These are phyloP conservation scores for Lithobates sylvaticus DNA, from an alignment of 2,797 vertebrate species.

Conservation along the genomic window DNA sequence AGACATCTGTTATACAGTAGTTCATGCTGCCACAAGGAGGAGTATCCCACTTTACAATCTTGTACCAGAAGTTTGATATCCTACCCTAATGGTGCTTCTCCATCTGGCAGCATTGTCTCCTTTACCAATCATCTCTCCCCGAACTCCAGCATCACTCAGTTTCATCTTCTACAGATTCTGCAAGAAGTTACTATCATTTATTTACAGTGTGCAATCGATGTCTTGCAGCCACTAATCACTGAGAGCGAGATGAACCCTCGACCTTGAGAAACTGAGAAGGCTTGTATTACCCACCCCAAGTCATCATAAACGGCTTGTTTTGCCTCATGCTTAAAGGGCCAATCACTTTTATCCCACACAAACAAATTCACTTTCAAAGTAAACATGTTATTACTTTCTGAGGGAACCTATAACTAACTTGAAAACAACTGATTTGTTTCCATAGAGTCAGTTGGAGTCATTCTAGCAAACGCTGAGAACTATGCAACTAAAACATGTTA, in stretches of 20 bases:
- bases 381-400: background rate
- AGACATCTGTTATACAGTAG: background rate
- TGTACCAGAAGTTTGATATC: background rate
- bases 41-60: background rate
- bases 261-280: constrained; percentile 46
- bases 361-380: constrained; percentile 16
- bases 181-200: constrained; percentile 48
- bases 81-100: constrained; percentile 12
- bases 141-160: constrained; percentile 36
- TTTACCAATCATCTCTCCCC: constrained; percentile 46
- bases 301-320: constrained; percentile 29
- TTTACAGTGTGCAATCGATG: constrained; percentile 50
- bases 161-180: constrained; percentile 35
- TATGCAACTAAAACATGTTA: no score
- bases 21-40: background rate
- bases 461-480: no score
- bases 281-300: constrained; percentile 36
- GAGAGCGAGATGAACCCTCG: constrained; percentile 38
- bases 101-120: background rate
- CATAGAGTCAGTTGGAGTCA: background rate
- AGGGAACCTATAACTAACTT: background rate
- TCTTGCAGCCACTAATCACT: constrained; percentile 47
- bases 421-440: background rate
- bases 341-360: constrained; percentile 22
- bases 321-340: constrained; percentile 16